Conservation (phyloP, 2,113 vertebrate genomes). For the Apteryx mantelli region DNA sequence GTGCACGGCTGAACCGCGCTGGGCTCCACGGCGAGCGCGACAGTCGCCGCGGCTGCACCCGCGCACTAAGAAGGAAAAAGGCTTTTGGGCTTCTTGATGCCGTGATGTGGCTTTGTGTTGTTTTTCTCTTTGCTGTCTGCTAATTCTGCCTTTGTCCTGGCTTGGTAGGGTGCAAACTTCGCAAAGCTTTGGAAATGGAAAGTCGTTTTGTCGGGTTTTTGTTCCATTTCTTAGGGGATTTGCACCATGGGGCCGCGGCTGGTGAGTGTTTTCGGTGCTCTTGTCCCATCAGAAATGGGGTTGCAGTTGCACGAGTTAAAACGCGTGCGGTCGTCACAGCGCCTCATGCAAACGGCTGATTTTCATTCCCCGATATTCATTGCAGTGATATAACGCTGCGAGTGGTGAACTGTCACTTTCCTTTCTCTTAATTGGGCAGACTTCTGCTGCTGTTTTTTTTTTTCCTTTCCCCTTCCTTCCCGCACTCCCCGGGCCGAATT, state of each 20-base stretch:
- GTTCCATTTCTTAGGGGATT: background rate
- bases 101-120: constrained; percentile 54
- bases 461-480: background rate
- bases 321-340: background rate
- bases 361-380: background rate
- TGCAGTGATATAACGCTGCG: background rate
- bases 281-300: background rate
- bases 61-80: background rate
- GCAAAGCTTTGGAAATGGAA: constrained; percentile 47
- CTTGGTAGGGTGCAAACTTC: constrained; percentile 2
- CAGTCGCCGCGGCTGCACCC: rapidly evolving
- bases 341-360: background rate
- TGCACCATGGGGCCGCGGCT: too few relatives aligned
- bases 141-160: constrained; percentile 39
- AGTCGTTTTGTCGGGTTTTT: constrained; percentile 46
- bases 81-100: constrained; percentile 47
- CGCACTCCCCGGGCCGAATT: background rate
- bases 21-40: background rate
- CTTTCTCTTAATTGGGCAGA: background rate
- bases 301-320: too few relatives aligned
- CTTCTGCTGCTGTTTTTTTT: background rate
- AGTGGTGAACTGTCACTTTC: background rate
- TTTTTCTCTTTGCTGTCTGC: constrained; percentile 47
- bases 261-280: too few relatives aligned
- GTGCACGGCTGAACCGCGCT: background rate